Percentiles rank a stretch among this genome's conserved stretches.
These are phyloP conservation scores for Dendronephthya gigantea DNA, from an alignment of 64 coral and sea anemone species.

Conservation along the genomic window DNA sequence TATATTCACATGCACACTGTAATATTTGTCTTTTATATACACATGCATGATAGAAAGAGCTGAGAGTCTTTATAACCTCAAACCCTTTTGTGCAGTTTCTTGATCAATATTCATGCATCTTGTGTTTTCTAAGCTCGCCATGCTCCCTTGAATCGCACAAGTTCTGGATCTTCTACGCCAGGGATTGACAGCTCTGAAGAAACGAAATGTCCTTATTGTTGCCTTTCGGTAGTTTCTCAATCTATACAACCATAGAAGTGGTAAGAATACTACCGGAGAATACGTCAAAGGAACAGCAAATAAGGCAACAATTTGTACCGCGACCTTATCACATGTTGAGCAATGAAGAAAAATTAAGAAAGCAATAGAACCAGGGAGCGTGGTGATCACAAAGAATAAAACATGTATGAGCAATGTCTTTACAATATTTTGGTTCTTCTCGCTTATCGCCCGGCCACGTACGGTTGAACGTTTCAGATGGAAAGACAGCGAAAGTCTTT, in stretches of 20 bases:
- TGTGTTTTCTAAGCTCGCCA: too few relatives aligned
- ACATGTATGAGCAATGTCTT: background rate
- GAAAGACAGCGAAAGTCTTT: background rate
- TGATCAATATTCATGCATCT: too few relatives aligned
- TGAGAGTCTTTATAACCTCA: too few relatives aligned
- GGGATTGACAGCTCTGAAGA: background rate
- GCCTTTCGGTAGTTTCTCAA: background rate
- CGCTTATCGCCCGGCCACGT: background rate
- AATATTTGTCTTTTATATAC: too few relatives aligned
- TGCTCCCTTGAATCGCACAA: too few relatives aligned
- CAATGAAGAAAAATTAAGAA: background rate
- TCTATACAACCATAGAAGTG: background rate
- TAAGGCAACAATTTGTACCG: background rate
- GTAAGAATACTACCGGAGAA: background rate
- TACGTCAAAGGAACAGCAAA: background rate
- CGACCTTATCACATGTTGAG: background rate
- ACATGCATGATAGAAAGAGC: too few relatives aligned
- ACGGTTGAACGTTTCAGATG: background rate
- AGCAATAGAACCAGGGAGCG: background rate
- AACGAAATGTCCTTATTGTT: background rate
- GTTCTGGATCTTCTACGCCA: too few relatives aligned
- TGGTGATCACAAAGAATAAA: background rate
- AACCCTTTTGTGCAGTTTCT: too few relatives aligned
- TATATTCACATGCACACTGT: too few relatives aligned
- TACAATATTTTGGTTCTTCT: background rate